These are phyloP conservation scores for Drosophila yakuba DNA, from an alignment of 1,140 invertebrate species.

Conservation along the genomic window DNA sequence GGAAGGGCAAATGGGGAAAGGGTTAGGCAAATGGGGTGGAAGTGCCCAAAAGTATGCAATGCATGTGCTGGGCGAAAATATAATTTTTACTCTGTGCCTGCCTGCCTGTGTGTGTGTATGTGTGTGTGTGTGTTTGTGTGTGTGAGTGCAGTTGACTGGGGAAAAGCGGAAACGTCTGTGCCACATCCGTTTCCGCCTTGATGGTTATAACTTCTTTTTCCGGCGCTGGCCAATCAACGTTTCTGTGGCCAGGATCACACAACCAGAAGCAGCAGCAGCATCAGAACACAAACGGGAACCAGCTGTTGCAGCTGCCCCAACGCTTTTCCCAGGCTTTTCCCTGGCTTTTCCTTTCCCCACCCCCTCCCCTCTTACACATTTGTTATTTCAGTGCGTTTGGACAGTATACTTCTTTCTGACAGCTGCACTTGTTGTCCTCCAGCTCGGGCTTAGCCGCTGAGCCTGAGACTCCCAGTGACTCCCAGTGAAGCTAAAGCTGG, in stretches of 20 bases:
- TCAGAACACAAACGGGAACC: conserved; percentile 16
- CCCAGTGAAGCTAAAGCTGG: neutral
- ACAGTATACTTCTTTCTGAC: conserved; percentile 68
- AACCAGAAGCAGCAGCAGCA: conserved; percentile 13
- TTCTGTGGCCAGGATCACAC: conserved; percentile 58
- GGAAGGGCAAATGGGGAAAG: conserved; percentile 7
- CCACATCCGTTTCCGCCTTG: conserved; percentile 79
- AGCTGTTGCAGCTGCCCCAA: conserved; percentile 64
- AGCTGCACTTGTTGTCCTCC: conserved; percentile 64
- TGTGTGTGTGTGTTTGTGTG: conserved; percentile 18
- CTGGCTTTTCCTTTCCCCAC: neutral
- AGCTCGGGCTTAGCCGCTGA: conserved; percentile 49
- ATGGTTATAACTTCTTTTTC: conserved; percentile 81
- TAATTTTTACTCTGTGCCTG: conserved; percentile 17
- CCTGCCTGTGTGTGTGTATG: neutral
- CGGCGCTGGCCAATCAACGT: conserved; percentile 75
- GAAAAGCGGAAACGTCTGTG: conserved; percentile 72
- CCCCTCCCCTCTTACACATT: neutral
- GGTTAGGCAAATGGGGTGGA: neutral
- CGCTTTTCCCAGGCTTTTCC: conserved; percentile 13
- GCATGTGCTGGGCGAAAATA: conserved; percentile 39
- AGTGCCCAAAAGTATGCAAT: conserved; percentile 50
- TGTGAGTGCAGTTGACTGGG: conserved; percentile 31
- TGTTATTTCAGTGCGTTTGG: conserved; percentile 61
- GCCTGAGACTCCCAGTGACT: neutral